These are phyloP conservation scores for Lagopus muta DNA, from an alignment of 2,113 vertebrate species.

Conservation along the genomic window DNA sequence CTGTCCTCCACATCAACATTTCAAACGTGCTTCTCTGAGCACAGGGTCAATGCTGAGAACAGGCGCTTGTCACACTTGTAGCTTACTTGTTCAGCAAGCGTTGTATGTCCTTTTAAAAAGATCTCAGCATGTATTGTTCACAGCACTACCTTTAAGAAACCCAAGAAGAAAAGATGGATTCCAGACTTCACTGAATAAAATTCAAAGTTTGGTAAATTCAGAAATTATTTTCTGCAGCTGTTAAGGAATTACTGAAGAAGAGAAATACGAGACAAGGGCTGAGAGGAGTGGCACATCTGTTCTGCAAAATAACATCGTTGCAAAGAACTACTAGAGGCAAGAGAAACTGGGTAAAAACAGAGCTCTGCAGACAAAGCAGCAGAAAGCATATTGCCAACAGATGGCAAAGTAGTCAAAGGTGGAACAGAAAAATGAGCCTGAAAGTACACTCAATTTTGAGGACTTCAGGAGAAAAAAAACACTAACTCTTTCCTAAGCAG, in stretches of 20 bases:
- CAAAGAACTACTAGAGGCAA: neutral
- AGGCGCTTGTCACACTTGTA: neutral
- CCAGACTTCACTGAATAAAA: neutral
- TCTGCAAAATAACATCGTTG: neutral
- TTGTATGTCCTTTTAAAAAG: neutral
- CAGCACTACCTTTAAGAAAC: neutral
- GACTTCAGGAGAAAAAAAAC: neutral
- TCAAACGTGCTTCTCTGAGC: neutral
- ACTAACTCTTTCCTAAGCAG: slow-evolving; percentile 11
- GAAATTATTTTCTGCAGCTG: neutral
- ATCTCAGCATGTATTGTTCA: neutral
- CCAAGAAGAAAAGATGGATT: neutral
- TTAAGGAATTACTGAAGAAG: neutral
- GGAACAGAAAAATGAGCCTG: slow-evolving; percentile 60
- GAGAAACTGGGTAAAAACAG: neutral
- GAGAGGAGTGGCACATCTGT: neutral
- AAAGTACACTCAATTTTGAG: slow-evolving; percentile 35
- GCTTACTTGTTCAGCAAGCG: neutral
- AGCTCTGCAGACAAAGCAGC: neutral
- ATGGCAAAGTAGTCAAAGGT: slow-evolving; percentile 28
- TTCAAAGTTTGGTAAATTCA: neutral
- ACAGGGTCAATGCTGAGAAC: neutral
- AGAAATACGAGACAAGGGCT: neutral
- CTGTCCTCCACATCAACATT: neutral
- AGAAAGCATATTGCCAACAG: slow-evolving; percentile 60